Conservation (phyloP, 1,140 invertebrate species). For the Drosophila albomicans region DNA sequence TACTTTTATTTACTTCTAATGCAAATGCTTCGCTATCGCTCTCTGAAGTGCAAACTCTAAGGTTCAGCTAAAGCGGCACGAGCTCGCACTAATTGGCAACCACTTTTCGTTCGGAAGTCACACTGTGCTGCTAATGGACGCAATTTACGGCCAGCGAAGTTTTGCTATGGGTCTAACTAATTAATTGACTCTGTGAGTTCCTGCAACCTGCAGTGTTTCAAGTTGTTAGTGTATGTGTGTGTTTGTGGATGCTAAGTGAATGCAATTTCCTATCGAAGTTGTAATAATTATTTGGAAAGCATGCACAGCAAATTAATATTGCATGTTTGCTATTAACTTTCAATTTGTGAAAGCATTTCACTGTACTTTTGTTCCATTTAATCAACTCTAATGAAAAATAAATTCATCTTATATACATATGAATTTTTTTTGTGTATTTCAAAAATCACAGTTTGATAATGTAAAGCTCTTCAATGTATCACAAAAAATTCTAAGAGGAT, state of each 20-base stretch:
- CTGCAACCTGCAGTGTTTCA: not conserved
- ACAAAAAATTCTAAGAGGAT: too few species aligned
- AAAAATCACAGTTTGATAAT: too few species aligned
- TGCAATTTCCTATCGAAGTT: slow-evolving; percentile 20
- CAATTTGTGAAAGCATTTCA: too few species aligned
- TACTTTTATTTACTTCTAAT: slow-evolving; percentile 23
- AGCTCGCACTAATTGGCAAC: slow-evolving; percentile 71
- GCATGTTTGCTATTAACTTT: not conserved
- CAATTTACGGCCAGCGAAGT: slow-evolving; percentile 68
- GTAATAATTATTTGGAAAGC: slow-evolving; percentile 4
- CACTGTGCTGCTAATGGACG: slow-evolving; percentile 77
- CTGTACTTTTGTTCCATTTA: too few species aligned
- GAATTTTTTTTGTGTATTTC: too few species aligned
- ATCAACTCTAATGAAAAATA: too few species aligned
- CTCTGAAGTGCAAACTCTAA: slow-evolving; percentile 5
- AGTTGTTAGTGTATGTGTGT: not conserved
- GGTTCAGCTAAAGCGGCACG: slow-evolving; percentile 23
- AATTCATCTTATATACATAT: too few species aligned
- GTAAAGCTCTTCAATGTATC: too few species aligned
- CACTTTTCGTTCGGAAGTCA: slow-evolving; percentile 75
- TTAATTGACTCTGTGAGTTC: slow-evolving; percentile 16
- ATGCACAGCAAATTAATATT: slow-evolving; percentile 15
- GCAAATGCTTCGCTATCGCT: slow-evolving; percentile 48
- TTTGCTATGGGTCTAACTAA: slow-evolving; percentile 54
- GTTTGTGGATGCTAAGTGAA: slow-evolving; percentile 9